Percentiles rank a stretch among this genome's conserved stretches.
Conservation (phyloP, 2,113 vertebrate species). For the Sapajus apella region DNA sequence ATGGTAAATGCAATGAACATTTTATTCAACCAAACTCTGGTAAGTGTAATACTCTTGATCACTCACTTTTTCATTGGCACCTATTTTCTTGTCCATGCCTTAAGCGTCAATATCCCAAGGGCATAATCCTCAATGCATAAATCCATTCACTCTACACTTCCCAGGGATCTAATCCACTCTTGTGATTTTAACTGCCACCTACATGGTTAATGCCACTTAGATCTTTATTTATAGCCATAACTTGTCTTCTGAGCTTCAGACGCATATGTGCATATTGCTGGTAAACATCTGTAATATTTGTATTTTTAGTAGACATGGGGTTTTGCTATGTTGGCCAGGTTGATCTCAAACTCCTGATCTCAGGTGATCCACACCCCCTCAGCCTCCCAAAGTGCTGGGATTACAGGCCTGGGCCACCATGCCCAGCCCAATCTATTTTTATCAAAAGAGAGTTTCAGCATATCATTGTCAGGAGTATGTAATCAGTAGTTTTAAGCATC, state of each 20-base stretch:
- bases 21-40: background rate
- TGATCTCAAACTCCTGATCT: too few species aligned
- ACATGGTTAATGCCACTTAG: background rate
- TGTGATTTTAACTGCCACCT: background rate
- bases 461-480: background rate
- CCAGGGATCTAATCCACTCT: background rate
- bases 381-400: too few species aligned
- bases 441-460: background rate
- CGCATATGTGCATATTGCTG: background rate
- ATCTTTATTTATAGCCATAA: background rate
- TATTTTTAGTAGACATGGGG: too few species aligned
- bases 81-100: background rate
- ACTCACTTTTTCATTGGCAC: background rate
- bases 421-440: background rate
- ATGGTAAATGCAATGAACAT: background rate
- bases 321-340: too few species aligned
- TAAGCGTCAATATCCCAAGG: background rate
- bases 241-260: background rate
- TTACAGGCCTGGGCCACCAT: too few species aligned
- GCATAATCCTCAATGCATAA: background rate
- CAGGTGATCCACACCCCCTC: too few species aligned
- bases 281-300: background rate
- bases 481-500: background rate
- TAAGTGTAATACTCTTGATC: background rate
- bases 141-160: background rate